Evolutionary conservation across 2,888 invertebrate species (phyloP).

Genomic region (Camptogramma bilineatum): DNA sequence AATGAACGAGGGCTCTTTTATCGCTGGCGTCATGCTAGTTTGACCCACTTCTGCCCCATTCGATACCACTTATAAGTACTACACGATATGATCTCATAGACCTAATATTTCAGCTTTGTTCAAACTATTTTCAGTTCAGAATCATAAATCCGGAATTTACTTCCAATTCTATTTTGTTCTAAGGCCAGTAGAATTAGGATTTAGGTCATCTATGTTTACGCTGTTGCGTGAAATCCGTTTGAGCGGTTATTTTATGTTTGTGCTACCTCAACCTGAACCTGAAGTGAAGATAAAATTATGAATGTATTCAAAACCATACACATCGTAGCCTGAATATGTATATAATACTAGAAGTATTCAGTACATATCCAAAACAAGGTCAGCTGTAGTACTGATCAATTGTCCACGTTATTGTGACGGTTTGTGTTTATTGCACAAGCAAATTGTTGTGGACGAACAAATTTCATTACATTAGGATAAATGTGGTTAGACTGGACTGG

Average conservation of each 20-base stretch:
- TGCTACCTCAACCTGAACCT: constrained; percentile 16
- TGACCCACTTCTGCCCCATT: constrained; percentile 79
- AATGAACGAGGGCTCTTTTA: constrained; percentile 79
- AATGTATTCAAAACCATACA: constrained; percentile 12
- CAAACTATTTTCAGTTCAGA: constrained; percentile 57
- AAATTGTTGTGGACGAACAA: constrained; percentile 2
- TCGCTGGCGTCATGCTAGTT: constrained; percentile 78
- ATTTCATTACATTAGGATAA: constrained; percentile 6
- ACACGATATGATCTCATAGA: constrained; percentile 66
- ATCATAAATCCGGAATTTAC: constrained; percentile 54
- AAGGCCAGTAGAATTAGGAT: constrained; percentile 51
- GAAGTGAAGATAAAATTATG: constrained; percentile 4
- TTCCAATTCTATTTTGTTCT: constrained; percentile 55
- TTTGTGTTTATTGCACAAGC: constrained; percentile 34
- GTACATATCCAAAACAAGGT: constrained; percentile 35
- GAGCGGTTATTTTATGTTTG: constrained; percentile 23
- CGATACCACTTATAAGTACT: constrained; percentile 73
- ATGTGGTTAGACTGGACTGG: constrained; percentile 13
- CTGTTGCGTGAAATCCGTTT: constrained; percentile 17
- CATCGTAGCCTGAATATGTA: background rate
- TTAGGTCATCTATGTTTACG: constrained; percentile 49
- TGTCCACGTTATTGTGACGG: constrained; percentile 29
- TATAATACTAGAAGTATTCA: constrained; percentile 26
- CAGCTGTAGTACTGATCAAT: constrained; percentile 32
- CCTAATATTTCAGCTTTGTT: constrained; percentile 58